Conservation (phyloP, 2,113 vertebrate species). For the Phylloscopus trochilus region DNA sequence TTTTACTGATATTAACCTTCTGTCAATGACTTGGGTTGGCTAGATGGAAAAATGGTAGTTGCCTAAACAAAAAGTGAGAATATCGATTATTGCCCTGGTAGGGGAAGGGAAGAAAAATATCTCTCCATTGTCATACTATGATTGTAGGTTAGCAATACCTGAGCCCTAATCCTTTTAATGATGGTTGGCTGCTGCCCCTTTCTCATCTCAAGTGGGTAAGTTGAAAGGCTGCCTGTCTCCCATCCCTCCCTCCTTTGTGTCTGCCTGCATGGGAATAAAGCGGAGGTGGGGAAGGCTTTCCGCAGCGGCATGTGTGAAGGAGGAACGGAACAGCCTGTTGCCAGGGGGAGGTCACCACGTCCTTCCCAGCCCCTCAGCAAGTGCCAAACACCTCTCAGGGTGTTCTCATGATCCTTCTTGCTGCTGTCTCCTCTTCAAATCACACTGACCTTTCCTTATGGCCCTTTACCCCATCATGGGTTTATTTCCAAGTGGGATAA, state of each 20-base stretch:
- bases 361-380: not conserved
- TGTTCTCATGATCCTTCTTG: not conserved
- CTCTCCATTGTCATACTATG: not conserved
- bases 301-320: not conserved
- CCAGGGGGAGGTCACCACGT: not conserved
- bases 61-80: not conserved
- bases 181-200: not conserved
- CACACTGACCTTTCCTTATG: not conserved
- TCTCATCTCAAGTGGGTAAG: not conserved
- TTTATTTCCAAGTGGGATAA: not conserved
- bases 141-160: not conserved
- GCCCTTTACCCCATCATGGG: not conserved
- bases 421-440: not conserved
- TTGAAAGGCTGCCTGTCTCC: not conserved
- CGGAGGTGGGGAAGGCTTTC: not conserved
- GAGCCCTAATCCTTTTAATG: not conserved
- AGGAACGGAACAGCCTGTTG: not conserved
- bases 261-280: not conserved
- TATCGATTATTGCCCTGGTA: not conserved
- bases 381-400: not conserved
- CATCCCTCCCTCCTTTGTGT: conserved; percentile 2
- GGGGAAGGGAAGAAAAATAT: not conserved
- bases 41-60: not conserved
- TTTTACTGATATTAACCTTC: not conserved
- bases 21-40: not conserved